Conservation (phyloP, 2,797 vertebrate species). For the Anabas testudineus region DNA sequence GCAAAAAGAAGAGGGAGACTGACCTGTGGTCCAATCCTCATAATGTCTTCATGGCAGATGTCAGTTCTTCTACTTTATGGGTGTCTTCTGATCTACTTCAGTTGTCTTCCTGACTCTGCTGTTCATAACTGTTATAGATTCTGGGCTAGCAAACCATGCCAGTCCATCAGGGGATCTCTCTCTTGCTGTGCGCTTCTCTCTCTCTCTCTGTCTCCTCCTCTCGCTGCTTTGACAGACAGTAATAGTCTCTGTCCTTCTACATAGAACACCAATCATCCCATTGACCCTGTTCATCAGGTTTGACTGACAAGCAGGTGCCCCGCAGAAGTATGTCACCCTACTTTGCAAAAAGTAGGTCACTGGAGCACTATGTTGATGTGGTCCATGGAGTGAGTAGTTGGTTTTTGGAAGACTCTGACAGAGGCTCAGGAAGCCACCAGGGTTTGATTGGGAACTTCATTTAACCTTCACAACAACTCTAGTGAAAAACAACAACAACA, state of each 20-base stretch:
- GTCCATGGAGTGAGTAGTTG: not conserved
- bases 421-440: too few relatives aligned
- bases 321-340: too few relatives aligned
- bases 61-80: not conserved
- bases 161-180: conserved; percentile 61
- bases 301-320: not conserved
- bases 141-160: conserved; percentile 65
- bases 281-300: too few relatives aligned
- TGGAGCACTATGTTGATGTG: not conserved
- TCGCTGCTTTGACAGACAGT: not conserved
- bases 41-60: conserved; percentile 49
- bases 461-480: too few relatives aligned
- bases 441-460: too few relatives aligned
- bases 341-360: too few relatives aligned
- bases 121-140: conserved; percentile 49
- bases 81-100: not conserved
- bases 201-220: conserved; percentile 8
- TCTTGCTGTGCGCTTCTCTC: not conserved
- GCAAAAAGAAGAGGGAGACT: conserved; percentile 27
- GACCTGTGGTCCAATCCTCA: conserved; percentile 65
- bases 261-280: not conserved
- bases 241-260: too few relatives aligned
- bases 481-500: too few relatives aligned
- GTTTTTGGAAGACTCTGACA: not conserved
- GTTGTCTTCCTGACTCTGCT: conserved; percentile 8